phyloP scores from a whole-genome alignment of 2,888 invertebrate genomes.

The Parnassius orleans region DNA sequence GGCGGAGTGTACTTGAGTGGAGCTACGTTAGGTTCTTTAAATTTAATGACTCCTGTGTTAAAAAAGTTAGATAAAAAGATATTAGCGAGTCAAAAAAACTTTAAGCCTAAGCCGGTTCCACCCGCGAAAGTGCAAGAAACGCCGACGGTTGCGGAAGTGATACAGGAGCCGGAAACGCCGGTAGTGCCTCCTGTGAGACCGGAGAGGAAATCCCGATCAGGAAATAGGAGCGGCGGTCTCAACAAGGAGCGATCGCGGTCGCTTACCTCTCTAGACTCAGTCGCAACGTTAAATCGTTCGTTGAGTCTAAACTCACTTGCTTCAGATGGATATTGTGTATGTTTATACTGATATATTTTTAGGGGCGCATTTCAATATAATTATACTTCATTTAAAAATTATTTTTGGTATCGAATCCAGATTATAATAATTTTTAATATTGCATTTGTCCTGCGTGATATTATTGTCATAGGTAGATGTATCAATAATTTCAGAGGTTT shows the following conservation, averaged over 20 bases:
- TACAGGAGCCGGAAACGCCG: slow-evolving; percentile 23
- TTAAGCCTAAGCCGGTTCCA: slow-evolving; percentile 69
- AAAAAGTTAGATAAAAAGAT: slow-evolving; percentile 74
- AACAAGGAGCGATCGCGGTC: slow-evolving; percentile 72
- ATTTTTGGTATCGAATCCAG: too few relatives aligned
- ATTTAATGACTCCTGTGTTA: slow-evolving; percentile 79
- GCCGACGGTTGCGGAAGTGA: slow-evolving; percentile 35
- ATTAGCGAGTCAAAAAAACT: slow-evolving; percentile 74
- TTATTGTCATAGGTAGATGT: too few relatives aligned
- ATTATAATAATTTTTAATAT: too few relatives aligned
- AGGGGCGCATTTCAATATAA: too few relatives aligned
- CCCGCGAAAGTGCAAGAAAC: slow-evolving; percentile 54
- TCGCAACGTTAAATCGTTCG: slow-evolving; percentile 73
- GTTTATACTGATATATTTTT: slow-evolving; percentile 40
- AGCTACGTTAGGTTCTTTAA: slow-evolving; percentile 78
- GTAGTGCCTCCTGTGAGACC: slow-evolving; percentile 50
- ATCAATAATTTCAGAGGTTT: too few relatives aligned
- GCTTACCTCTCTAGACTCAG: slow-evolving; percentile 59
- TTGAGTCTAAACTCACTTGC: slow-evolving; percentile 85
- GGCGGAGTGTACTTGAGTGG: slow-evolving; percentile 85
- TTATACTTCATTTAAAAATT: too few relatives aligned
- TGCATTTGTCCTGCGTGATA: too few relatives aligned
- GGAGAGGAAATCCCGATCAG: slow-evolving; percentile 56
- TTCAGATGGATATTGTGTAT: slow-evolving; percentile 93
- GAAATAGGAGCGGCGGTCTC: slow-evolving; percentile 47